Evolutionary conservation across 2,797 vertebrate species (phyloP), one percentile per base, ranked within the genome.

Genomic region (Neosalanx taihuensis): DNA sequence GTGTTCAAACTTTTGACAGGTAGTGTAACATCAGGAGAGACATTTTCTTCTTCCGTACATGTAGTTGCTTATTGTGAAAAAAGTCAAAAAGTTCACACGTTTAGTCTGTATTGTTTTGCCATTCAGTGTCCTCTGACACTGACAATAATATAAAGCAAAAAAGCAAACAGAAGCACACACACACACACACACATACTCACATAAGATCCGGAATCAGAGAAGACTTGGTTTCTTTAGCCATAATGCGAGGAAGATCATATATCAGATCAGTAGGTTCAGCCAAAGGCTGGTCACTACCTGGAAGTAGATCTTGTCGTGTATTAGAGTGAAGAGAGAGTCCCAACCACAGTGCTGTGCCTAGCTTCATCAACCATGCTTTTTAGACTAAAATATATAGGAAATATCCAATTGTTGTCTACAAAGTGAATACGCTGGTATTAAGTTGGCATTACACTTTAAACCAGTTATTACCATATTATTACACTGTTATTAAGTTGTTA

Each of bases 231-330:
- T 13, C 7, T 18, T 33, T 5, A 12, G 13, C 20, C 29, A 33
- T 46, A 41, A 20, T 12, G 18, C 5, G 49, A 63, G 60, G 73
- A 64, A 56, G 18, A 72, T 70, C 41, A 15, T 70, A 73, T 83
- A 30, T 23, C 33, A 13, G 10, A 62, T 17, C 60, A 56, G 13
- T 3, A 51, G 46, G 81, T 72, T 83, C 78, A 80, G 78, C 72
- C 76, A 78, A 72, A 72, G 73, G 58, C n/a, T 56, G 4, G 3
- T 56, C 41, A 46, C 41, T 12, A 46, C 41, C 10, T 56, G 51
- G 51, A 56, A 56, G 18, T 56, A n/a, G 51, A n/a, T 17, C 51
- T 4, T 56, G 51, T 17, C 51, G n/a, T 17, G 4, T 4, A 56
- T 17, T n/a, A 56, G 51, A 56, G 51, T 46, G 10, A 46, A 46